Percentiles rank a stretch among this genome's conserved stretches.
Evolutionary conservation across 1,140 invertebrate species (phyloP).

Genomic region (Cotesia typhae): DNA sequence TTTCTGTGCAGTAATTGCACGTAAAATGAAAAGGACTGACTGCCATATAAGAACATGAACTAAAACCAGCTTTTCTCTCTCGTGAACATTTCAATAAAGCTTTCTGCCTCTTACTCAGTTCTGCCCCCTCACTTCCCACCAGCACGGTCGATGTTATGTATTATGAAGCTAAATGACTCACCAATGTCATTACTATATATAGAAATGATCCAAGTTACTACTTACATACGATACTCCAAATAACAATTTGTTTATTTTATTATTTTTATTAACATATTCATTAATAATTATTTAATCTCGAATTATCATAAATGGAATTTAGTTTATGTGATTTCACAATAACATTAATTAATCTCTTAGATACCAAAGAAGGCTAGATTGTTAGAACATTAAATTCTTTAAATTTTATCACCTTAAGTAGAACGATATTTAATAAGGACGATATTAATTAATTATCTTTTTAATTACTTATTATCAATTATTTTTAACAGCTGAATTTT

Average conservation of each 20-base stretch:
- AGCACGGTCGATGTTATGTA: constrained; percentile 32
- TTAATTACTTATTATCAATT: too few relatives aligned
- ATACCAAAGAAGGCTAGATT: constrained; percentile 5
- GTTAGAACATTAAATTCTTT: not conserved
- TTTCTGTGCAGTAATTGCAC: not conserved
- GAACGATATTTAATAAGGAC: too few relatives aligned
- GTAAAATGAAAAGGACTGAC: constrained; percentile 10
- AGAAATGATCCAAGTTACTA: constrained; percentile 50
- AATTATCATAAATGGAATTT: not conserved
- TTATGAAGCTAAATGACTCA: constrained; percentile 53
- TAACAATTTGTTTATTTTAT: constrained; percentile 45
- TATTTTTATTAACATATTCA: not conserved
- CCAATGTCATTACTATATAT: constrained; percentile 63
- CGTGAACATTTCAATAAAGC: too few relatives aligned
- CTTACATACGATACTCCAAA: constrained; percentile 34
- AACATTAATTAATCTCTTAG: not conserved
- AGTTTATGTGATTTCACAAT: not conserved
- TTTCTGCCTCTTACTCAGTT: constrained; percentile 20
- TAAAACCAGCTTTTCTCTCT: constrained; percentile 29
- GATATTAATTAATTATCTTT: too few relatives aligned
- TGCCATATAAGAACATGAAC: constrained; percentile 25
- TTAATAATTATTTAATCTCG: not conserved
- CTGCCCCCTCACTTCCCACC: constrained; percentile 39
- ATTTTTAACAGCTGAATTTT: too few relatives aligned
- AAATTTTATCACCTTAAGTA: too few relatives aligned